Base-by-base conservation (phyloP, 2,888 invertebrate species). In the Troides oblongomaculatus region DNA sequence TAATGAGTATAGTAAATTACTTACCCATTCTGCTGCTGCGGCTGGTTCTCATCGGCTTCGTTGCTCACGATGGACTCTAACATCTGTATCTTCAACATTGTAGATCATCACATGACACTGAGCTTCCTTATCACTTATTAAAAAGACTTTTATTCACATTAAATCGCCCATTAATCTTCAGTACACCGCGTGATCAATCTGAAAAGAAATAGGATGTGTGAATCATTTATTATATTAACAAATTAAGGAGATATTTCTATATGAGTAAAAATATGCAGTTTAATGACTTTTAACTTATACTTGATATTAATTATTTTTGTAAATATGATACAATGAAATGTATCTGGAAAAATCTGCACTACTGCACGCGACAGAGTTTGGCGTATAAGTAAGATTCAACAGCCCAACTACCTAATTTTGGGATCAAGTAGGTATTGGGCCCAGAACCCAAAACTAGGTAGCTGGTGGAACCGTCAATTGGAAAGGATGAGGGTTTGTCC, bases 41-140 rank as follows among this genome's bases (percentile, higher is more conserved):
- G 87, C 74, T 82, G 88, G 72, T 78, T 87, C 71, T 92, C 92
- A 75, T 92, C 92, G 76, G 89, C 84, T 64, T 95, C 95, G 85
- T 94, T 95, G 84, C 93, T 95, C 86, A 95, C 95, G 82, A 95
- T 94, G 81, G 95, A 95, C 82, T 95, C 95, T 91, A 95, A 90
- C 95, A 95, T 95, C 86, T 95, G 95, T 90, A 95, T 95, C 93
- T 95, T 95, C 89, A 95, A 89, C 95, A 95, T 95, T 80, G 77
- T 92, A 77, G 80, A 79, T 72, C 79, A 78, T 92, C 88, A 92
- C 92, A 92, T 92, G 87, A 84, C 92, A 90, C 75, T 82, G 72
- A 73, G 75, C 77, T 78, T 66, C n/a, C 60, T 64, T 59, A 21
- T 23, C 18, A 56, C 14, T 39, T 56, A 53, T n/a, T 30, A 59